A percentile compares a stretch with the other conserved stretches of the same genome.
Evolutionary conservation across 2,113 vertebrate species (phyloP).

Genomic region (Castor canadensis): DNA sequence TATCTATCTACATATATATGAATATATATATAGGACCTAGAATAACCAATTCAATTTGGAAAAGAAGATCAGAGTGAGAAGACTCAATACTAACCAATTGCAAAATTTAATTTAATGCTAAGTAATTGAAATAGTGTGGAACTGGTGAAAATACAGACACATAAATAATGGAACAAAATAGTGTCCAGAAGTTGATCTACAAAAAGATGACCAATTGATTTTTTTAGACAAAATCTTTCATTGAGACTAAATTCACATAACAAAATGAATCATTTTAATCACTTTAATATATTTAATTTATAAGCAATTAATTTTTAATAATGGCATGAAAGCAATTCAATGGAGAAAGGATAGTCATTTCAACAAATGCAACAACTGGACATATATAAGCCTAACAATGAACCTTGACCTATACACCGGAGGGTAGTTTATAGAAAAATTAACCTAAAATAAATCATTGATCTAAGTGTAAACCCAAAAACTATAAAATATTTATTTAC

Average conservation of each 20-base stretch:
- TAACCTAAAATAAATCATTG: too few relatives aligned
- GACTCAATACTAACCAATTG: neutral
- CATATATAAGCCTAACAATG: neutral
- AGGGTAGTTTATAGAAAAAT: neutral
- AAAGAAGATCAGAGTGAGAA: neutral
- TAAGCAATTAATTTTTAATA: neutral
- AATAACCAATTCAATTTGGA: neutral
- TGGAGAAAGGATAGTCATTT: neutral
- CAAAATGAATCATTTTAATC: too few relatives aligned
- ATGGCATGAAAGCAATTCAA: neutral
- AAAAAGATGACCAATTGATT: neutral
- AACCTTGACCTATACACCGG: neutral
- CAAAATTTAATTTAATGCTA: neutral
- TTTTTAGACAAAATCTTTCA: neutral
- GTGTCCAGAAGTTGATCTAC: neutral
- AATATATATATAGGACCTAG: neutral
- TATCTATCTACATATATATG: too few relatives aligned
- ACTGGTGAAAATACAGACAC: neutral
- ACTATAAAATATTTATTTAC: too few relatives aligned
- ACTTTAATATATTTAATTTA: too few relatives aligned
- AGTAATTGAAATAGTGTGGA: neutral
- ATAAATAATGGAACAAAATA: neutral
- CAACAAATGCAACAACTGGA: neutral
- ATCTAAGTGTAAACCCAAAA: too few relatives aligned
- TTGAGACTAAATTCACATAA: too few relatives aligned